These are phyloP conservation scores for Loxodonta africana DNA, from an alignment of 2,113 vertebrate genomes.

Conservation along the genomic window DNA sequence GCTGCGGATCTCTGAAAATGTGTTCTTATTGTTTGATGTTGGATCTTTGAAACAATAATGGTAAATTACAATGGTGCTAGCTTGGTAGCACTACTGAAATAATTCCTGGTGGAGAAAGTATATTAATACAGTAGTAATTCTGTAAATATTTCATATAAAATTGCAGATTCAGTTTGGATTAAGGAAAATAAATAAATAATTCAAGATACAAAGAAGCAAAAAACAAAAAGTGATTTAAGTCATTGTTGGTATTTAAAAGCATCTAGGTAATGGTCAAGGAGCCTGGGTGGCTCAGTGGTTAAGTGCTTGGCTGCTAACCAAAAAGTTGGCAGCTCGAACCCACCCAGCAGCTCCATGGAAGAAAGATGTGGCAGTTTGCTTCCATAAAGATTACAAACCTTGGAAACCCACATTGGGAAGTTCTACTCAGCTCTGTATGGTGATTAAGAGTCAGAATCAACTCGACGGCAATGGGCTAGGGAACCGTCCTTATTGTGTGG, in stretches of 20 bases:
- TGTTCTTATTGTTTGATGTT: slow-evolving; percentile 56
- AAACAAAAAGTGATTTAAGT: slow-evolving; percentile 36
- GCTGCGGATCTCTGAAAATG: slow-evolving; percentile 58
- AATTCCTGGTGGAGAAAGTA: slow-evolving; percentile 52
- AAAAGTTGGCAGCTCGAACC: neutral
- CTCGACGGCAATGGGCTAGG: neutral
- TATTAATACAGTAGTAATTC: slow-evolving; percentile 51
- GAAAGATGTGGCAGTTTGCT: neutral
- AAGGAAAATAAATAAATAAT: slow-evolving; percentile 61
- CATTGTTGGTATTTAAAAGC: slow-evolving; percentile 47
- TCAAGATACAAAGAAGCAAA: slow-evolving; percentile 51
- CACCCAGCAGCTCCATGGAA: neutral
- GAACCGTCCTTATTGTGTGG: slow-evolving; percentile 27
- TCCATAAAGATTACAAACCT: too few species aligned
- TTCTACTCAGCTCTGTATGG: neutral
- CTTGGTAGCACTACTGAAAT: slow-evolving; percentile 61
- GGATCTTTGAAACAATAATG: slow-evolving; percentile 70
- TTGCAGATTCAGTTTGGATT: slow-evolving; percentile 58
- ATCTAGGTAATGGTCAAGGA: slow-evolving; percentile 25
- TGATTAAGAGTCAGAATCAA: neutral
- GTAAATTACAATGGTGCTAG: slow-evolving; percentile 55
- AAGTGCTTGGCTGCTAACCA: neutral
- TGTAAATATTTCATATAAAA: slow-evolving; percentile 64
- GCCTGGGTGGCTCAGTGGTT: neutral
- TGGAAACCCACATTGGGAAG: too few species aligned